Evolutionary conservation across 2,113 vertebrate genomes (phyloP).

Genomic region (Nyctibius bracteatus): DNA sequence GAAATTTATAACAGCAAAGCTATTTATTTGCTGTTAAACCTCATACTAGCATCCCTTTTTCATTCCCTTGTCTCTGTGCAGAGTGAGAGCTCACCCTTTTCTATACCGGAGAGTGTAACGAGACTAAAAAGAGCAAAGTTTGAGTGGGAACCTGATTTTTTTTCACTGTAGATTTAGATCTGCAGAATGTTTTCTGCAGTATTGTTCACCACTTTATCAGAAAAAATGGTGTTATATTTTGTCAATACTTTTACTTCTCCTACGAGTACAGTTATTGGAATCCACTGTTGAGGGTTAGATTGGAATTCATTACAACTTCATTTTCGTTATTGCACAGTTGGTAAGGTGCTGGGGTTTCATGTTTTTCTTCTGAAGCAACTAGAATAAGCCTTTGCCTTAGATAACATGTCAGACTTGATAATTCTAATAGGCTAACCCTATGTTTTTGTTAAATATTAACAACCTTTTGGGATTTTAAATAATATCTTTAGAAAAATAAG

Average conservation of each 20-base stretch:
- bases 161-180: neutral
- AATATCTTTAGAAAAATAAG: neutral
- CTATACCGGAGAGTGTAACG: neutral
- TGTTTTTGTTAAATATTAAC: neutral
- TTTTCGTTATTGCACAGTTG: neutral
- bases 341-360: neutral
- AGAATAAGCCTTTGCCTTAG: neutral
- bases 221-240: neutral
- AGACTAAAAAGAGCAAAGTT: neutral
- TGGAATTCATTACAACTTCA: neutral
- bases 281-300: neutral
- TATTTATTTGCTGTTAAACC: neutral
- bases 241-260: neutral
- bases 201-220: neutral
- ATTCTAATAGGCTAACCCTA: neutral
- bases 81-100: neutral
- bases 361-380: neutral
- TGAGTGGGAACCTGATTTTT: neutral
- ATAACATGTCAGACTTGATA: neutral
- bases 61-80: neutral
- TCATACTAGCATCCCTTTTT: neutral
- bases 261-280: neutral
- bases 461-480: neutral
- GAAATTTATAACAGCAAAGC: neutral
- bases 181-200: neutral